These are phyloP conservation scores for Macrotus californicus DNA, from an alignment of 2,113 vertebrate species.

Conservation along the genomic window DNA sequence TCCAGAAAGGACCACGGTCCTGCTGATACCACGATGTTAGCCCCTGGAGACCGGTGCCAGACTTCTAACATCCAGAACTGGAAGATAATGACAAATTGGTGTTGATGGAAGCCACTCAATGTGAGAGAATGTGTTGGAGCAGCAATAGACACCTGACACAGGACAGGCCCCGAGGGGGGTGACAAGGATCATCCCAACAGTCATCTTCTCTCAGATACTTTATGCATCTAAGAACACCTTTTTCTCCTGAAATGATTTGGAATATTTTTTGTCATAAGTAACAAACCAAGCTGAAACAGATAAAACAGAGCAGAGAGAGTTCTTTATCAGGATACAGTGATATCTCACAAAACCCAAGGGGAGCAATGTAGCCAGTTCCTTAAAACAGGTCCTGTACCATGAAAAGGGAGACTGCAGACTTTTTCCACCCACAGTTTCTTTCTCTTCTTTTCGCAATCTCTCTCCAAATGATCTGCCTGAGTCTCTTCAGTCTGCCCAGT, in stretches of 20 bases:
- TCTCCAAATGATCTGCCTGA: neutral
- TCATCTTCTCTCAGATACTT: neutral
- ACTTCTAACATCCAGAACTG: neutral
- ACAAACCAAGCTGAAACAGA: neutral
- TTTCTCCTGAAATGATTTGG: neutral
- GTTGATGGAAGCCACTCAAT: neutral
- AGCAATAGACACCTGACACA: neutral
- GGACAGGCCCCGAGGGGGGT: neutral
- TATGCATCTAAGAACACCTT: neutral
- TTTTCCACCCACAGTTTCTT: neutral
- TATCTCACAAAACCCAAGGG: neutral
- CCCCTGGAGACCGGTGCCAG: neutral
- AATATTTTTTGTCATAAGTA: neutral
- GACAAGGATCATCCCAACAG: neutral
- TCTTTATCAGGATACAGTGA: neutral
- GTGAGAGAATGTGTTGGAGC: neutral
- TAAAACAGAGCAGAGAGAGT: neutral
- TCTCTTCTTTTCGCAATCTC: neutral
- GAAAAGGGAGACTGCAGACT: neutral
- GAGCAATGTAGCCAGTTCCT: neutral
- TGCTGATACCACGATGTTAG: neutral
- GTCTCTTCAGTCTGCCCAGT: neutral
- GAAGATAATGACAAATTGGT: neutral
- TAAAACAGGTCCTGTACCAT: neutral
- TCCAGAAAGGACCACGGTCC: neutral